Evolutionary conservation across 2,888 invertebrate species (phyloP).

Genomic region (Odontocerum albicorne): DNA sequence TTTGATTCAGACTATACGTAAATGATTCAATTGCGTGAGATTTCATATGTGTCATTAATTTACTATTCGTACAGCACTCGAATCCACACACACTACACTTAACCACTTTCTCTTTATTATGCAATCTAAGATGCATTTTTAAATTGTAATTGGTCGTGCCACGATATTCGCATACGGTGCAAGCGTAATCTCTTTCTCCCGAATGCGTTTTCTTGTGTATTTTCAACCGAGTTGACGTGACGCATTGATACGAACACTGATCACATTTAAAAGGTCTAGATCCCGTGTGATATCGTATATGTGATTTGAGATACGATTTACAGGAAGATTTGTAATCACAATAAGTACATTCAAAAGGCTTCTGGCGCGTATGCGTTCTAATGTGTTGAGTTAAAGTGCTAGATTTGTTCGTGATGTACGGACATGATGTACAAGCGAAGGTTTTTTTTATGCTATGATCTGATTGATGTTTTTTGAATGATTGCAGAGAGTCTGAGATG

Average conservation of each 20-base stretch:
- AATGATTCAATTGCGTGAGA: too few relatives aligned
- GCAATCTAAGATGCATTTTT: constrained; percentile 15
- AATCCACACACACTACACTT: not conserved
- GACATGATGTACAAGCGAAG: constrained; percentile 14
- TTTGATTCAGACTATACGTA: too few relatives aligned
- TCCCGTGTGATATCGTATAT: constrained; percentile 27
- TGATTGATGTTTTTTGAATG: constrained; percentile 5
- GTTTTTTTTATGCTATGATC: constrained; percentile 6
- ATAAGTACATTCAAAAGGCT: constrained; percentile 14
- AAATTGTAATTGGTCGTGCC: constrained; percentile 12
- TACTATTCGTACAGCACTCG: too few relatives aligned
- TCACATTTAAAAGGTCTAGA: constrained; percentile 24
- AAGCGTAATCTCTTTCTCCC: constrained; percentile 12
- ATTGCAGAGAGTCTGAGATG: not conserved
- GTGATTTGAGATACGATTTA: constrained; percentile 24
- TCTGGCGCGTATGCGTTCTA: constrained; percentile 11
- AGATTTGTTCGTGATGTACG: constrained; percentile 17
- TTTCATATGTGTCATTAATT: too few relatives aligned
- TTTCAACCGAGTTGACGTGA: constrained; percentile 16
- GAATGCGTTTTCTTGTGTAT: constrained; percentile 23
- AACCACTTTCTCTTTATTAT: not conserved
- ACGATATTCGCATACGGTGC: constrained; percentile 15
- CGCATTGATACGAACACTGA: constrained; percentile 21
- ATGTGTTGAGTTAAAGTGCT: constrained; percentile 18
- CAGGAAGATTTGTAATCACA: constrained; percentile 23